Base-by-base conservation (phyloP, 1,140 invertebrate genomes). In the Elysia chlorotica region DNA sequence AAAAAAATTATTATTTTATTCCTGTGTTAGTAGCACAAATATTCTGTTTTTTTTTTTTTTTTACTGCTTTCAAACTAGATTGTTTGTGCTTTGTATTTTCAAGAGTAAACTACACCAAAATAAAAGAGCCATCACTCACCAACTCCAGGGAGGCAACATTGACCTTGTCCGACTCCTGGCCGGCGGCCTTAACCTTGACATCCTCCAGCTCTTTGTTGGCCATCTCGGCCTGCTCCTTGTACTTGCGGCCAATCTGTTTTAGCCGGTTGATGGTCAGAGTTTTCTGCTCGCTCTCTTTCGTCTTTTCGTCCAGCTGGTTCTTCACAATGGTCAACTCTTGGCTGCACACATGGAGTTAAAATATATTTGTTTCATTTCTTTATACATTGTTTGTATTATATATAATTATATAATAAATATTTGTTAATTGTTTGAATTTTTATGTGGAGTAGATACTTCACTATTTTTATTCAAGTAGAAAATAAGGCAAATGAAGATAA, bases 181-280 rank as follows among this genome's bases (percentile, higher is more conserved):
- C 74, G 6, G 76, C 76, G 31, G 73, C 70, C 21, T 66, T 61
- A 14, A 54, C 67, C 66, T 78, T 68, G 10, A 76, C 59, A 28
- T 74, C 48, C 23, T 86, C 85, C 31, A 83, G 25, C 59, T 84
- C 80, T 61, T 85, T 86, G 5, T 65, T 74, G 0, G 75, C 80
- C 75, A 94, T 93, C 82, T 95, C 93, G 82, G 91, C 95, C 79
- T 94, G 93, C 4, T 91, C 92, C 85, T 96, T 97, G 82, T 97
- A 97, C 80, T 95, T 96, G 76, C 95, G 93, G 2, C 95, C 96
- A 82, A 97, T 95, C 83, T 94, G 95, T 76, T 94, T 91, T 59
- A 97, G 91, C 76, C 81, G 81, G 36, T 75, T 76, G 36, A 83
- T 79, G 19, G 82, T 84, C 35, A 76, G 81, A 1, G 54, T 74